Conservation (phyloP, 2,113 vertebrate species). For the Formicarius rufipectus region DNA sequence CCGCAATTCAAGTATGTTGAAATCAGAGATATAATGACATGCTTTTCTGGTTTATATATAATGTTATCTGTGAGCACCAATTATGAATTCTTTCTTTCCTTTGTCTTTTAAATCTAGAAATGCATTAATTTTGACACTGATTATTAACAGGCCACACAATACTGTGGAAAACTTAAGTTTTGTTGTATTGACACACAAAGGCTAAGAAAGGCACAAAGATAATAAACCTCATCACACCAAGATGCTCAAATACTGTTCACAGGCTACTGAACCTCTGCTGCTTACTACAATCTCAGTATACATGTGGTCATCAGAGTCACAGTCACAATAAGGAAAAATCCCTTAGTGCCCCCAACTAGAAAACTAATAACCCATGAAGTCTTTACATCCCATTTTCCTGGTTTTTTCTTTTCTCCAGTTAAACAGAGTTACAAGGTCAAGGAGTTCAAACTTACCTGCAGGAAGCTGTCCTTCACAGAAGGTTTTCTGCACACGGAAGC, state of each 20-base stretch:
- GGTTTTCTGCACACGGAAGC: not conserved
- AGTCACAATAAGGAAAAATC: not conserved
- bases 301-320: not conserved
- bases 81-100: not conserved
- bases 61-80: not conserved
- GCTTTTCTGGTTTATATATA: not conserved
- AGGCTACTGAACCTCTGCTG: not conserved
- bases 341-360: not conserved
- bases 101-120: not conserved
- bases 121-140: not conserved
- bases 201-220: slow-evolving; percentile 17
- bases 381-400: not conserved
- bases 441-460: not conserved
- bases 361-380: not conserved
- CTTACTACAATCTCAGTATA: not conserved
- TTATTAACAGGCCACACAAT: not conserved
- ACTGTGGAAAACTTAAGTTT: not conserved
- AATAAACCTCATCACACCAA: not conserved
- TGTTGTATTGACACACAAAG: not conserved
- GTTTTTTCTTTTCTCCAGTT: not conserved
- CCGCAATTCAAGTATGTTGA: slow-evolving; percentile 3
- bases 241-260: not conserved
- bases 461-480: not conserved
- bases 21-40: not conserved
- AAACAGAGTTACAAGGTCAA: not conserved